A percentile compares a stretch with the other conserved stretches of the same genome.
Evolutionary conservation across 2,888 invertebrate genomes (phyloP).

Genomic region (Steinernema hermaphroditum): DNA sequence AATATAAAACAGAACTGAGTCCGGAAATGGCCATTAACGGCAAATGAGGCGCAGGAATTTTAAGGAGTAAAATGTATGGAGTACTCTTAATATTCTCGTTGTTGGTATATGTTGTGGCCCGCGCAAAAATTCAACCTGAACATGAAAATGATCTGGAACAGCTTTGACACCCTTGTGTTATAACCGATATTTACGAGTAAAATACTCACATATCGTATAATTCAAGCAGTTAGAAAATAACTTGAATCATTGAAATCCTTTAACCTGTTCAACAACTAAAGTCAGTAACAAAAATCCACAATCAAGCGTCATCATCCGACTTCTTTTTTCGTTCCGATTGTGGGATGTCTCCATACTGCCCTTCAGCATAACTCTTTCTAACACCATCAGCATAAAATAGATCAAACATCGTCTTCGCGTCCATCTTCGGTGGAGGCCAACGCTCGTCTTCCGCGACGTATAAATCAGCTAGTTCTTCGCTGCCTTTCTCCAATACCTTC

Average conservation of each 20-base stretch:
- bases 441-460: conserved; percentile 58
- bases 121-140: too few species aligned
- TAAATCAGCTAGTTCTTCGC: conserved; percentile 54
- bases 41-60: too few species aligned
- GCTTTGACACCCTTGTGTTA: too few species aligned
- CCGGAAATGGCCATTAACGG: too few species aligned
- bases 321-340: background rate
- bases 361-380: conserved; percentile 33
- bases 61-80: too few species aligned
- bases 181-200: too few species aligned
- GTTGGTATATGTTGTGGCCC: too few species aligned
- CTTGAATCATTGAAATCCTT: background rate
- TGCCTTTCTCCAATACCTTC: conserved; percentile 56
- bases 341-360: background rate
- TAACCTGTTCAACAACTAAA: background rate
- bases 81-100: too few species aligned
- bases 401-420: conserved; percentile 61
- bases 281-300: background rate
- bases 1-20: too few species aligned
- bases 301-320: background rate
- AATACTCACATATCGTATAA: too few species aligned
- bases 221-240: too few species aligned
- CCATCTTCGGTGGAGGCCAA: conserved; percentile 64
- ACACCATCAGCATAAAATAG: conserved; percentile 58
- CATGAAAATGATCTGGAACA: too few species aligned